Conservation (phyloP, 2,888 invertebrate genomes). For the Orchesella flavescens region DNA sequence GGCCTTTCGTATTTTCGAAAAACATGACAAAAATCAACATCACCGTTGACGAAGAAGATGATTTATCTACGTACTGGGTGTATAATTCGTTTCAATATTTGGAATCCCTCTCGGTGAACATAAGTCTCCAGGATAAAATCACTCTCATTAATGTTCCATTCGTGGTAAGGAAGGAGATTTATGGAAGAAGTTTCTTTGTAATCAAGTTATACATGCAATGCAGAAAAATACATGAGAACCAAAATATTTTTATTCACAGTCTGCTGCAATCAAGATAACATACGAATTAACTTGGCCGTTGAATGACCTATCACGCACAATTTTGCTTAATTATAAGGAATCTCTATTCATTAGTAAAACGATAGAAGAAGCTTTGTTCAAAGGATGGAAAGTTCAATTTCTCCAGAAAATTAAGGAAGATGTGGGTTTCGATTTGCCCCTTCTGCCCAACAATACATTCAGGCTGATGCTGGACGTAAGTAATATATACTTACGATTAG, state of each 20-base stretch:
- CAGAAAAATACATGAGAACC: too few relatives aligned
- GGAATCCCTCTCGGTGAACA: slow-evolving; percentile 14
- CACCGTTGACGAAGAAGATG: background rate
- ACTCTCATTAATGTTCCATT: slow-evolving; percentile 55
- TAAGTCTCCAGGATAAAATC: slow-evolving; percentile 26
- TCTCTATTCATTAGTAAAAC: slow-evolving; percentile 48
- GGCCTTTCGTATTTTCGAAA: slow-evolving; percentile 13
- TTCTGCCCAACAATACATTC: slow-evolving; percentile 61
- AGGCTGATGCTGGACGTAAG: slow-evolving; percentile 50
- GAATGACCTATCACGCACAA: background rate
- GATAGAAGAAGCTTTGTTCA: slow-evolving; percentile 59
- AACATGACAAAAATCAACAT: slow-evolving; percentile 13
- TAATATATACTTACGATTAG: background rate
- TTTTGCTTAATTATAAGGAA: slow-evolving; percentile 36
- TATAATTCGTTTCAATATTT: slow-evolving; percentile 35
- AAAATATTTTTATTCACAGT: slow-evolving; percentile 10
- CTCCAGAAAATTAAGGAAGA: slow-evolving; percentile 53
- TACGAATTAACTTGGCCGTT: slow-evolving; percentile 35
- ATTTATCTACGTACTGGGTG: slow-evolving; percentile 22
- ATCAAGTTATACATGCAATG: too few relatives aligned
- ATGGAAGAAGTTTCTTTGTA: background rate
- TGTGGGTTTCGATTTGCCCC: slow-evolving; percentile 5
- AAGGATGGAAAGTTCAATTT: slow-evolving; percentile 60
- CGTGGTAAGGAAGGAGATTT: slow-evolving; percentile 25
- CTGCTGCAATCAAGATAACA: slow-evolving; percentile 22